Evolutionary conservation across 2,888 invertebrate species (phyloP), one percentile per base, ranked within the genome.

Genomic region (Amphipyra berbera): DNA sequence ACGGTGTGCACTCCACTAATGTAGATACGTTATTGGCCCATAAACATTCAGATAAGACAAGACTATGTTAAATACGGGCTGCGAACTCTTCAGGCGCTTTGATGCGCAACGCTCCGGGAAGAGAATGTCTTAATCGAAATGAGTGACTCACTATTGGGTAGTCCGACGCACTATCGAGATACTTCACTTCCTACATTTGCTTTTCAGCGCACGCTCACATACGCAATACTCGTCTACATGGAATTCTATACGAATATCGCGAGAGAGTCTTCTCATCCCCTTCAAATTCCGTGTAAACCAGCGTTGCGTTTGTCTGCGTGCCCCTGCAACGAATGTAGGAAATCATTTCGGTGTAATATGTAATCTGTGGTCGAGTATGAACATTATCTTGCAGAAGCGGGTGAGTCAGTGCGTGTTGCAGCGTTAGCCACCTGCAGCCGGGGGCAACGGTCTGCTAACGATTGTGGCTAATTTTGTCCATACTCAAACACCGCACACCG

Each of bases 401-500:
- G 66, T 79, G 75, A 78, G 63, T 79, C 72, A 72, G 67, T 61
- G 57, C 42, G 61, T 27, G 64, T 33, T 54, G 76, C 73, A 60
- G 60, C 41, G 60, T 21, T 33, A 60, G 67, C 58, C 74, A 78
- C 81, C 78, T 82, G 82, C 77, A 72, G 69, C 49, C 69, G 81
- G 76, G 88, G 83, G 86, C 89, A 89, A 86, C 78, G 88, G 81
- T 82, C 88, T 80, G 76, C 79, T 84, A 83, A 87, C 80, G 85
- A 82, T 82, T 82, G 83, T 71, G 68, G 82, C 87, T 89, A 88
- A 88, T 86, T 89, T 81, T 60, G 86, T 87, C 79, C 78, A 73
- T 70, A 71, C 57, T 53, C 65, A 60, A 21, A 27, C 53, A 38
- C 38, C 37, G 53, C 50, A 13, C 47, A 14, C 37, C 59, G 65